These are phyloP conservation scores for Anser brachyrhynchus DNA, from an alignment of 2,113 vertebrate species.

Conservation along the genomic window DNA sequence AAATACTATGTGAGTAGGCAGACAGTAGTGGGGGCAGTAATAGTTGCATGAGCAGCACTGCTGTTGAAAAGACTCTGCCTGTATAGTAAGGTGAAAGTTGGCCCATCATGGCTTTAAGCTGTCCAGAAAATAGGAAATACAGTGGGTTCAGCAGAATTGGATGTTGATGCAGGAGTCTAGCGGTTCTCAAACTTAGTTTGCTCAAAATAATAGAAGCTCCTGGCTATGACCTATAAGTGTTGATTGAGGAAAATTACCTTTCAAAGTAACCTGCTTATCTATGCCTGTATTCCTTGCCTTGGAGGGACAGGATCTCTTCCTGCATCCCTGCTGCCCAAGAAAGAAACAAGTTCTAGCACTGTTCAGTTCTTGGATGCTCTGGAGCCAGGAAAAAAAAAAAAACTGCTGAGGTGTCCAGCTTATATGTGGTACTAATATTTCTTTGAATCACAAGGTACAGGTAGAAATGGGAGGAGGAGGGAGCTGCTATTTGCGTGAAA, in stretches of 20 bases:
- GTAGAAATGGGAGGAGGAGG: neutral
- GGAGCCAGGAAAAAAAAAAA: neutral
- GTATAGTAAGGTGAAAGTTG: neutral
- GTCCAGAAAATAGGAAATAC: neutral
- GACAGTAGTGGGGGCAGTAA: neutral
- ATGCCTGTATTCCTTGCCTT: neutral
- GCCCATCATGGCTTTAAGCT: neutral
- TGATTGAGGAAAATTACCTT: neutral
- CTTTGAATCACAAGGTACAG: neutral
- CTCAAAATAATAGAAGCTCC: neutral
- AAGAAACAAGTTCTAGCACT: neutral
- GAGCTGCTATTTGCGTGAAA: neutral
- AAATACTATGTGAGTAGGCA: too few relatives aligned
- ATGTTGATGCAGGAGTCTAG: too few relatives aligned
- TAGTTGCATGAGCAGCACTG: neutral
- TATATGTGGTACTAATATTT: neutral
- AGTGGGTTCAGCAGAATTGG: neutral
- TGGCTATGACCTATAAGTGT: neutral
- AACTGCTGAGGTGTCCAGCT: neutral
- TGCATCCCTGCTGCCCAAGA: accelerated
- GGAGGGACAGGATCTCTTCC: neutral
- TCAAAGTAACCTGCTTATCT: neutral
- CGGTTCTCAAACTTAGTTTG: neutral
- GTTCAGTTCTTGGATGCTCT: neutral
- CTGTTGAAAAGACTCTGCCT: neutral